Evolutionary conservation across 2,888 invertebrate species (phyloP).

Genomic region (Dynastes maya): DNA sequence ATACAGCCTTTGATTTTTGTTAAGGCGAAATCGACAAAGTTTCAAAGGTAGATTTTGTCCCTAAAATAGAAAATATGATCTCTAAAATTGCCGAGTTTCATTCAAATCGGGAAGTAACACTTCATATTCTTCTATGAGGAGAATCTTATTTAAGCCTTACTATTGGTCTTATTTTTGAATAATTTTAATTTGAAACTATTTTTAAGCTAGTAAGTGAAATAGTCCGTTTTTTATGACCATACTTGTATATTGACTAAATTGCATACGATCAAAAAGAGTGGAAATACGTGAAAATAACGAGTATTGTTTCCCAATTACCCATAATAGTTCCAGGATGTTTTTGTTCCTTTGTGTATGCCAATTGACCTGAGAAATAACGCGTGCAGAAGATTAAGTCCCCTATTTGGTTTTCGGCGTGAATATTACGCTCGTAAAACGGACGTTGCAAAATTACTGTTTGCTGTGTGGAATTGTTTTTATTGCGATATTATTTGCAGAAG

Average conservation of each 20-base stretch:
- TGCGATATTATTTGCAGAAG: neutral
- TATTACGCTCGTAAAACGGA: conserved; percentile 14
- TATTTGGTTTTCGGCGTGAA: neutral
- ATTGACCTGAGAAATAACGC: conserved; percentile 37
- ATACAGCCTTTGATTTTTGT: no score
- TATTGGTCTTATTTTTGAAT: no score
- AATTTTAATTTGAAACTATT: no score
- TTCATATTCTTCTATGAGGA: no score
- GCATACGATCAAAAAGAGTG: conserved; percentile 16
- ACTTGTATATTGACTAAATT: neutral
- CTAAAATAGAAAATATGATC: no score
- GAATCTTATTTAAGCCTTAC: no score
- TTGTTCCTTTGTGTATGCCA: conserved; percentile 30
- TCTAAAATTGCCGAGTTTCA: no score
- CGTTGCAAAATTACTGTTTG: conserved; percentile 13
- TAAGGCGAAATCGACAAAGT: no score
- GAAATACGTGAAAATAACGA: conserved; percentile 8
- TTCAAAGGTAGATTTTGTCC: no score
- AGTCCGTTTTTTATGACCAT: no score
- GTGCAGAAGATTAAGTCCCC: conserved; percentile 5
- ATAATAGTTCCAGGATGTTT: conserved; percentile 23
- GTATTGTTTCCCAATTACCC: conserved; percentile 21
- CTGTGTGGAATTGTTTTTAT: neutral
- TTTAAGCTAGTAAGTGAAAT: no score
- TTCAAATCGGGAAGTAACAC: no score